Base-by-base conservation (phyloP, 2,113 vertebrate species). In the Hippocampus guttulatus region DNA sequence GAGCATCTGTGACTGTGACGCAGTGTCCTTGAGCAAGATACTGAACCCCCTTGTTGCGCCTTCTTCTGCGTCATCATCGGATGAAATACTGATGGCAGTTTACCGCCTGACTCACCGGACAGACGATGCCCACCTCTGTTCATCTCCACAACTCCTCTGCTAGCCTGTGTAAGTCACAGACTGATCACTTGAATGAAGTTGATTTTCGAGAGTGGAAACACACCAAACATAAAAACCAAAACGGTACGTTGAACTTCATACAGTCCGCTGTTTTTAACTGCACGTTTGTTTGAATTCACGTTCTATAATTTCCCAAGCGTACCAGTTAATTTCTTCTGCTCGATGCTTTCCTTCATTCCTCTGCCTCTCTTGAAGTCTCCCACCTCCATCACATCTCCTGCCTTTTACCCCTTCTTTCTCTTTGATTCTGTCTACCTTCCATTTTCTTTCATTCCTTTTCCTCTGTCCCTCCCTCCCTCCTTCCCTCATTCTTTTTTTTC, bases 401-500 rank as follows among this genome's bases (percentile, higher is more conserved):
- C 27, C 57, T 38, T 67, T 65, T 67, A 12, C 15, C 55, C 18
- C 20, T n/a, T 18, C 38, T 70, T 21, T 20, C n/a, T 33, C 25
- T 67, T 69, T 47, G 21, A 55, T 68, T 72, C 27, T 23, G 68
- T 71, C 63, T 64, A 65, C n/a, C 55, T 71, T 21, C 71, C n/a
- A 62, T 62, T 60, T 60, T 67, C 57, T 73, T 54, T 52, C 70
- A 66, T 71, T 43, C 71, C 30, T 60, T 58, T 67, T 64, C 47
- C 20, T 30, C 45, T 67, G 27, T 61, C 23, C 9, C 30, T 30
- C 47, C 8, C 9, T 47, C 25, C 25, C 45, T 76, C 58, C 18
- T 60, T 7, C 25, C 12, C 68, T 73, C 71, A 58, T 66, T 14
- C 61, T 57, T 61, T 20, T 61, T 71, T 71, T 71, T 73, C 74